phyloP scores from a whole-genome alignment of 2,888 invertebrate genomes.

The Tetramorium bicarinatum region DNA sequence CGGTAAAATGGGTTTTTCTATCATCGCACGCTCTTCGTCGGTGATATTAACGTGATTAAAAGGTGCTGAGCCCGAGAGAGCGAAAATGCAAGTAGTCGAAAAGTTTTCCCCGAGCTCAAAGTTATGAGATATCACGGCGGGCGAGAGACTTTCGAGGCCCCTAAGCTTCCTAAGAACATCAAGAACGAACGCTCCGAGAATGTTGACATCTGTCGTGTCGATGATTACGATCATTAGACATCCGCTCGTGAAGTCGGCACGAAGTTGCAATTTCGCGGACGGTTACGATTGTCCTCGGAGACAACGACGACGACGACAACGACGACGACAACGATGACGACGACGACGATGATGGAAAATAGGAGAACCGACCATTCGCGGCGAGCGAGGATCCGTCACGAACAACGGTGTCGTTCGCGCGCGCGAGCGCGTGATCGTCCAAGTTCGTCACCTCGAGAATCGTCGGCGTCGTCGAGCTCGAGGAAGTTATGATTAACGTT shows the following conservation, averaged over 20 bases:
- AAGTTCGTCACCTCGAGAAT: constrained; percentile 36
- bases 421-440: neutral
- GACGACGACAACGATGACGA: constrained; percentile 20
- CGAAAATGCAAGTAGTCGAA: neutral
- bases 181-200: constrained; percentile 19
- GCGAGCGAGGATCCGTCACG: constrained; percentile 42
- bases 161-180: constrained; percentile 5
- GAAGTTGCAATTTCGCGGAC: constrained; percentile 11
- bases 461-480: constrained; percentile 16
- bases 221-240: constrained; percentile 48
- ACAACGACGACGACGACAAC: constrained; percentile 5
- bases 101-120: neutral
- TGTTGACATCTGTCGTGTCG: constrained; percentile 41
- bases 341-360: constrained; percentile 18
- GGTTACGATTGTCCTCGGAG: constrained; percentile 22
- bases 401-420: constrained; percentile 21
- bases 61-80: constrained; percentile 2
- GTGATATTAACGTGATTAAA: constrained; percentile 43
- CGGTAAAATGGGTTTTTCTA: constrained; percentile 37
- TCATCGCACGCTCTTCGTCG: constrained; percentile 15
- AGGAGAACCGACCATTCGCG: constrained; percentile 8
- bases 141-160: neutral
- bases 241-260: constrained; percentile 18
- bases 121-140: constrained; percentile 2
- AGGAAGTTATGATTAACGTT: constrained; percentile 66